Base-by-base conservation (phyloP, 2,888 invertebrate species). In the Eristalis intricaria region DNA sequence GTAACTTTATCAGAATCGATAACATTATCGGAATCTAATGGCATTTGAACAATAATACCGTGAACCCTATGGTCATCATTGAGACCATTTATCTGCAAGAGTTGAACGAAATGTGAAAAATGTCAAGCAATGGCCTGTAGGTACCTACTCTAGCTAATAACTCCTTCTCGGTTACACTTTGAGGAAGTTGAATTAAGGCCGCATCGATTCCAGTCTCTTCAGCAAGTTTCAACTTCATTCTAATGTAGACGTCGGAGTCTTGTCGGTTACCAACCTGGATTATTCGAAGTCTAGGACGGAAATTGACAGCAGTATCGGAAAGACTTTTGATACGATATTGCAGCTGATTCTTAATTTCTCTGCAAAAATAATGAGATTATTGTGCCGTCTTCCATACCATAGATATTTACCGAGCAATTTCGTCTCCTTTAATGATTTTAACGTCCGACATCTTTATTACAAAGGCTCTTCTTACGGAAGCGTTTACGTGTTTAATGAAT, bases 211-310 rank as follows among this genome's bases (percentile, higher is more conserved):
- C 99, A 90, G 99, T 97, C 90, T 98, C 97, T 73, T 94, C 95
- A 0, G 99, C 99, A 0, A 98, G 97, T 92, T 97, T 97, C 78
- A 99, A 95, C 94, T 99, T 99, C 96, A 97, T 98, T 43, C 98
- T 94, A 91, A 99, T 99, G 94, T 99, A 99, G 5, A 99, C 99
- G 94, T 99, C 99, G 63, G 99, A 99, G 93, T 99, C 99, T 92
- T 98, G 98, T 0, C 99, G 95, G 1, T 96, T 97, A 13, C 99
- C 99, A 84, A 99, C 99, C 95, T 99, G 97, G 63, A 99, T 97
- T 91, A 99, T 98, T 26, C 98, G 97, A 89, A 99, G 94, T 15
- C 96, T 96, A 0, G 97, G 96, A 88, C 93, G 93, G 92, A 97
- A 98, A 84, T 94, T 93, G 2, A 96, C 94, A 78, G 95, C 90